phyloP scores from a whole-genome alignment of 2,113 vertebrate genomes.

The Catharus minimus region DNA sequence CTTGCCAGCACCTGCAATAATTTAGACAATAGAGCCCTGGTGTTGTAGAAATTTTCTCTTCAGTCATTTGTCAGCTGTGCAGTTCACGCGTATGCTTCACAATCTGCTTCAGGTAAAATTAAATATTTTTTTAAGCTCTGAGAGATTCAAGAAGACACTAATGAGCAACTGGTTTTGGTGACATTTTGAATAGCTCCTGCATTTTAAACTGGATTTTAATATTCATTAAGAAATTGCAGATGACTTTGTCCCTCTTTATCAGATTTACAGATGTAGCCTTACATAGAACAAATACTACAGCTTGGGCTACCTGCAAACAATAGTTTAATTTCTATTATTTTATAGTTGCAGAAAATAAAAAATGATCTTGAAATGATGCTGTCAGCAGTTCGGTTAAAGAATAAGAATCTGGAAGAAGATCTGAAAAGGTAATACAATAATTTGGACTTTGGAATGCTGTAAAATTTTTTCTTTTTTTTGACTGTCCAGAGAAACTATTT shows the following conservation, averaged over 20 bases:
- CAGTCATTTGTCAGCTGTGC: neutral
- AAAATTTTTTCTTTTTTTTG: neutral
- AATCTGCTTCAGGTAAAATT: neutral
- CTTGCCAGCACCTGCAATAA: neutral
- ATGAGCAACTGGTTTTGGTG: neutral
- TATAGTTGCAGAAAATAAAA: constrained; percentile 69
- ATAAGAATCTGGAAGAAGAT: constrained; percentile 65
- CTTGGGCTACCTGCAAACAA: neutral
- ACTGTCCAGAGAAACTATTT: neutral
- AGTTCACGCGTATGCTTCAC: neutral
- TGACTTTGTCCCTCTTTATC: neutral
- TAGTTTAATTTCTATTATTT: neutral
- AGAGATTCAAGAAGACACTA: neutral
- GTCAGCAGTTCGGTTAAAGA: constrained; percentile 45
- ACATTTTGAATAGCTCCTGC: neutral
- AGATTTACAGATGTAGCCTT: neutral
- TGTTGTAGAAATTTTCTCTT: neutral
- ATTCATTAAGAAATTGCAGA: neutral
- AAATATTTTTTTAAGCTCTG: neutral
- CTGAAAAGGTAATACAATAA: constrained; percentile 68
- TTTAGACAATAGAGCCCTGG: neutral
- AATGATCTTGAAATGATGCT: constrained; percentile 65
- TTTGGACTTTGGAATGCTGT: neutral
- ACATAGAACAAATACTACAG: neutral
- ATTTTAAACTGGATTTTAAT: neutral